These are phyloP conservation scores for Pammene aurita DNA, from an alignment of 2,888 invertebrate genomes.

Conservation along the genomic window DNA sequence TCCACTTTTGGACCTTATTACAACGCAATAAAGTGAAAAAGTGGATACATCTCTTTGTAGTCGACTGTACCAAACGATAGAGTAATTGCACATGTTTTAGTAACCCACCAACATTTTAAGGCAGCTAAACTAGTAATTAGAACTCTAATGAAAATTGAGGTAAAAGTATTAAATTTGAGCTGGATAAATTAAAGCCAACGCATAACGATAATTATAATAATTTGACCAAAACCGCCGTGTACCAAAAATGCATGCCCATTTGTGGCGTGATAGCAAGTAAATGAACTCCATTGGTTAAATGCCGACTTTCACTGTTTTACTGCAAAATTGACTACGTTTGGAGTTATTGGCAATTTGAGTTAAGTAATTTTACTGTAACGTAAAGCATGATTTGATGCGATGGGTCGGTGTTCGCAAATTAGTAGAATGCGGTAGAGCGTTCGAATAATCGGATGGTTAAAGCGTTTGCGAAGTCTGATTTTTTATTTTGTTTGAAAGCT, in stretches of 20 bases:
- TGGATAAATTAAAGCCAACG: slow-evolving; percentile 7
- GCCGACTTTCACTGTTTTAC: background rate
- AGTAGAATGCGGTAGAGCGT: slow-evolving; percentile 52
- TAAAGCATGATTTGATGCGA: slow-evolving; percentile 39
- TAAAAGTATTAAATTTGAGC: background rate
- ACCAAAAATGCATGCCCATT: slow-evolving; percentile 30
- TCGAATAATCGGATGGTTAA: slow-evolving; percentile 53
- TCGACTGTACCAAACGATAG: too few relatives aligned
- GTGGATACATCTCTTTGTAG: too few relatives aligned
- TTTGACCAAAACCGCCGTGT: slow-evolving; percentile 24
- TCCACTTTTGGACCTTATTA: too few relatives aligned
- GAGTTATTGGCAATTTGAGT: slow-evolving; percentile 6
- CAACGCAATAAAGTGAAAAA: too few relatives aligned
- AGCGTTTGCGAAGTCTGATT: slow-evolving; percentile 6
- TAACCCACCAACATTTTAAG: too few relatives aligned
- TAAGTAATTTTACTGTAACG: slow-evolving; percentile 8
- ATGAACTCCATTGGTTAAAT: slow-evolving; percentile 3
- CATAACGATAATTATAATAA: slow-evolving; percentile 22
- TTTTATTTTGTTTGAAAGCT: too few relatives aligned
- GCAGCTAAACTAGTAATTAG: too few relatives aligned
- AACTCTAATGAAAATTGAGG: too few relatives aligned
- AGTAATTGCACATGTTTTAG: too few relatives aligned
- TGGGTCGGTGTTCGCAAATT: slow-evolving; percentile 49
- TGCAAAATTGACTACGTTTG: slow-evolving; percentile 1
- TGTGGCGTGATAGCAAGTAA: slow-evolving; percentile 26